Conservation (phyloP, 2,113 vertebrate species). For the Chascanopsetta lugubris region DNA sequence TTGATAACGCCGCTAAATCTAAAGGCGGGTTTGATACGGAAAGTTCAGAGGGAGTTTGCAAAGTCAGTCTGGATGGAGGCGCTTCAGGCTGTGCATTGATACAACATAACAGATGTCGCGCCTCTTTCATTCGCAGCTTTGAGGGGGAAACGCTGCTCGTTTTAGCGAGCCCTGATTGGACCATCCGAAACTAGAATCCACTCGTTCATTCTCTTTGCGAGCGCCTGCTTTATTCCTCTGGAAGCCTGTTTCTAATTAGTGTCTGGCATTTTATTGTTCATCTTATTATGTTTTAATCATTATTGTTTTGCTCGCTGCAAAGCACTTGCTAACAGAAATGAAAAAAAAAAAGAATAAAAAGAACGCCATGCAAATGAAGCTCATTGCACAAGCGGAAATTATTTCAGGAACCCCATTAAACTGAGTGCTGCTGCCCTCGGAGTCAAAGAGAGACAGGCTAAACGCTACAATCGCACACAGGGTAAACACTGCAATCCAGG, state of each 20-base stretch:
- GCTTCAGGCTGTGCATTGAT: conserved; percentile 56
- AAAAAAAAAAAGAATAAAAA: too few relatives aligned
- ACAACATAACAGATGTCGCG: conserved; percentile 58
- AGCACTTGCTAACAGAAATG: conserved; percentile 21
- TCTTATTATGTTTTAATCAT: conserved; percentile 62
- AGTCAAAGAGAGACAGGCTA: conserved; percentile 15
- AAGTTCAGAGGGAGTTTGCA: conserved; percentile 63
- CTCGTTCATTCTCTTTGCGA: conserved; percentile 51
- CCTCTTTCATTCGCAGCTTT: conserved; percentile 56
- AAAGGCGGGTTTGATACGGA: conserved; percentile 53
- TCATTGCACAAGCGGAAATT: conserved; percentile 18
- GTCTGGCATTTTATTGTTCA: conserved; percentile 43
- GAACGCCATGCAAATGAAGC: conserved; percentile 23
- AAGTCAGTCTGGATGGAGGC: conserved; percentile 48
- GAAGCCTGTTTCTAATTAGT: conserved; percentile 55
- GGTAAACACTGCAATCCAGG: conserved; percentile 23
- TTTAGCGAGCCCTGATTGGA: conserved; percentile 51
- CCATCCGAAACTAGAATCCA: conserved; percentile 34
- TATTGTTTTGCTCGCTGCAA: conserved; percentile 38
- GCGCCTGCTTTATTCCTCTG: conserved; percentile 26
- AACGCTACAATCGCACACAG: conserved; percentile 23
- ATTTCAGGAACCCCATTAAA: conserved; percentile 31
- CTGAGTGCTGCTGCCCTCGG: conserved; percentile 16
- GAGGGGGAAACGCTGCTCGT: conserved; percentile 32
- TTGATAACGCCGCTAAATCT: conserved; percentile 62